Conservation (phyloP, 2,888 invertebrate species). For the Eristalinus sepulchralis region DNA sequence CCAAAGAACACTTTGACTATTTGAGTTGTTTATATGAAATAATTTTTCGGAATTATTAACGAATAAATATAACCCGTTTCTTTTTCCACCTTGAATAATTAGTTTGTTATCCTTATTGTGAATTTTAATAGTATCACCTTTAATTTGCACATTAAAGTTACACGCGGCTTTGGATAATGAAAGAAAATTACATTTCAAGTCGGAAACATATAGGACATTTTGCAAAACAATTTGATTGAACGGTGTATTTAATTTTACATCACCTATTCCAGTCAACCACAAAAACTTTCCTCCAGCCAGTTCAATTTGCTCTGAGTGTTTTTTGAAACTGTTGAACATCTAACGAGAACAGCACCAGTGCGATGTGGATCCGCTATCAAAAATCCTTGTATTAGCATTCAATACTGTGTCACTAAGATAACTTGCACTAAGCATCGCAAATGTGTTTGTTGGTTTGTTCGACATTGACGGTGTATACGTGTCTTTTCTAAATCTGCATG, state of each 20-base stretch:
- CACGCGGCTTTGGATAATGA: conserved; percentile 28
- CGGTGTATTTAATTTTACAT: conserved; percentile 3
- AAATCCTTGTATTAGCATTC: background rate
- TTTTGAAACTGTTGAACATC: conserved; percentile 9
- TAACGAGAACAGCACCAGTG: conserved; percentile 13
- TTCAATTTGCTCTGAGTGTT: conserved; percentile 17
- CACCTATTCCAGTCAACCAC: conserved; percentile 8
- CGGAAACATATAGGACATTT: conserved; percentile 26
- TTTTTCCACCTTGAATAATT: conserved; percentile 16
- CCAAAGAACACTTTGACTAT: background rate
- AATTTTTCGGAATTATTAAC: conserved; percentile 2
- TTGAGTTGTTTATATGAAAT: background rate
- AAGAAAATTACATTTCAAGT: conserved; percentile 16
- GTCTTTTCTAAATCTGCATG: background rate
- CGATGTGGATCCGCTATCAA: conserved; percentile 33
- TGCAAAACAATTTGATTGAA: conserved; percentile 6
- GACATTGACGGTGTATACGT: background rate
- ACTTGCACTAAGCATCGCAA: conserved; percentile 21
- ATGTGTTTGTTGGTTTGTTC: conserved; percentile 24
- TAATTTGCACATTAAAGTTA: conserved; percentile 16
- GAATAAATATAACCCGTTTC: conserved; percentile 17
- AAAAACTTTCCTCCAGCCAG: conserved; percentile 13
- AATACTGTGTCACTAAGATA: background rate
- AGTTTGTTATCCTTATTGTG: background rate
- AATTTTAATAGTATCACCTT: background rate